phyloP scores from a whole-genome alignment of 2,113 vertebrate species.

The Hippoglossus stenolepis region DNA sequence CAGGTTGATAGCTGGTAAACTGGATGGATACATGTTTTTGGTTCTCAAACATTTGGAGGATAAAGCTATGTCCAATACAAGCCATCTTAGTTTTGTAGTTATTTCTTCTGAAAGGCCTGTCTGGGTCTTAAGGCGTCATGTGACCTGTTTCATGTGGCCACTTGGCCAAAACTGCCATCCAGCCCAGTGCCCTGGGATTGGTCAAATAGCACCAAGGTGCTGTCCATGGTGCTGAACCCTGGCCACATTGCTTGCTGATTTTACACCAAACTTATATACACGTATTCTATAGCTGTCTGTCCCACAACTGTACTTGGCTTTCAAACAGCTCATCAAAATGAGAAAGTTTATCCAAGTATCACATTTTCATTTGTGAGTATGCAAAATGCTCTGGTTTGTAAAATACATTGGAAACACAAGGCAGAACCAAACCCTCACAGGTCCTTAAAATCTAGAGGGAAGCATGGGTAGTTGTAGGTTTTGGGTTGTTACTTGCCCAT shows the following conservation, averaged over 20 bases:
- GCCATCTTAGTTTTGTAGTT: not conserved
- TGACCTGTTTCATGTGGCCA: slow-evolving; percentile 14
- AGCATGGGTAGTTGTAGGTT: not conserved
- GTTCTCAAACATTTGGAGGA: no score
- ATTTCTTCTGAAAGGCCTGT: not conserved
- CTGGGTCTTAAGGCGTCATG: not conserved
- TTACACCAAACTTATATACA: not conserved
- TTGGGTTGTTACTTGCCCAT: not conserved
- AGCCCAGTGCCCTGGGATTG: slow-evolving; percentile 24
- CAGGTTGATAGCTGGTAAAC: no score
- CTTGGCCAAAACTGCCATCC: not conserved
- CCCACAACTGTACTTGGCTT: not conserved
- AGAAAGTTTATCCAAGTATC: not conserved
- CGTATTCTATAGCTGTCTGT: not conserved
- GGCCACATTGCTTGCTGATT: slow-evolving; percentile 8
- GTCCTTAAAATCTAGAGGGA: not conserved
- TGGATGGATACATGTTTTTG: no score
- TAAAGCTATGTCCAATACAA: not conserved
- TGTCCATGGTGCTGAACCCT: slow-evolving; percentile 73
- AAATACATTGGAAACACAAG: slow-evolving; percentile 3
- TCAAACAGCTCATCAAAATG: slow-evolving; percentile 2
- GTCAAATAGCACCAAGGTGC: slow-evolving; percentile 32
- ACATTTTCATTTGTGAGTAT: not conserved
- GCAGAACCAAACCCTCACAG: not conserved
- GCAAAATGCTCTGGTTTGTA: not conserved